These are phyloP conservation scores for Diplosoma virens DNA, from an alignment of 23 tunicate genomes.

Conservation along the genomic window DNA sequence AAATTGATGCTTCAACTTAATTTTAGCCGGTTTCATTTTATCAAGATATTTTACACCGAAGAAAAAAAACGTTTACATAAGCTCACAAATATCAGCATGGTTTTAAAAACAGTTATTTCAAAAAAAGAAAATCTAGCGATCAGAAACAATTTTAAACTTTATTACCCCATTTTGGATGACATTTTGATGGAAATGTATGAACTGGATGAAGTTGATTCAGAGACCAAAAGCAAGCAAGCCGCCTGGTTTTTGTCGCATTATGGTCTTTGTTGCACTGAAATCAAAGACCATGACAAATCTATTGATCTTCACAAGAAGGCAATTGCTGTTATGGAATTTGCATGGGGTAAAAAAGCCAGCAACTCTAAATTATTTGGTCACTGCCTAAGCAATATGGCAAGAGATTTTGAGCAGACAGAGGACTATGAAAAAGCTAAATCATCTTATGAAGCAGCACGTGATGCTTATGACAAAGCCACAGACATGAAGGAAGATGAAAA, in stretches of 20 bases:
- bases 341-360: not conserved
- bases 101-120: not conserved
- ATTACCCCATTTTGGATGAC: not conserved
- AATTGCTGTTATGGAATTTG: not conserved
- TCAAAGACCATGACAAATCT: not conserved
- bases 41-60: too few species aligned
- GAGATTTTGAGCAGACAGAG: not conserved
- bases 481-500: not conserved
- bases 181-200: not conserved
- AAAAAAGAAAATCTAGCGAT: not conserved
- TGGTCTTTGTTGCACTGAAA: constrained; percentile 4
- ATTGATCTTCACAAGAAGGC: not conserved
- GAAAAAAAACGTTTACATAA: not conserved
- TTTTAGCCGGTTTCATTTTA: too few species aligned
- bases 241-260: not conserved
- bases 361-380: not conserved
- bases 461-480: not conserved
- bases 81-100: not conserved
- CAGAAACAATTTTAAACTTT: not conserved
- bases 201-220: not conserved
- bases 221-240: not conserved
- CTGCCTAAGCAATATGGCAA: not conserved
- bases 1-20: too few species aligned
- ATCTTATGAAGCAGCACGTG: not conserved
- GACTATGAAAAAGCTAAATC: not conserved